Conservation (phyloP, 2,797 vertebrate species). For the Ispidina picta region DNA sequence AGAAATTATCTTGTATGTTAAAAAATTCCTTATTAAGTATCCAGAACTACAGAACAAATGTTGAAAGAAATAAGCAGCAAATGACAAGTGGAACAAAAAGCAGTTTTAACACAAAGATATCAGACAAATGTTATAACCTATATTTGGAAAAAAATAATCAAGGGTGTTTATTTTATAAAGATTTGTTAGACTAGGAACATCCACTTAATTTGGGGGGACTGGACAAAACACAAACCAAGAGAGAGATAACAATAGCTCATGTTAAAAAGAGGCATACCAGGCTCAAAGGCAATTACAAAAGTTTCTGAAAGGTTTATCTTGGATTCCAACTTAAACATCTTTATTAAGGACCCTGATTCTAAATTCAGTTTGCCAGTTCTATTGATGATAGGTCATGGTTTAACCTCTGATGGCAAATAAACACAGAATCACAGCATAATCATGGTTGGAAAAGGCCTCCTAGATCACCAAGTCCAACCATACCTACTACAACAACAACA, state of each 20-base stretch:
- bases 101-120: background rate
- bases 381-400: background rate
- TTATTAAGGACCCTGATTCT: background rate
- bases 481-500: too few relatives aligned
- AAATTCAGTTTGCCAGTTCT: background rate
- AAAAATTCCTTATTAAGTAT: constrained; percentile 5
- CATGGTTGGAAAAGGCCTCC: too few relatives aligned
- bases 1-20: background rate
- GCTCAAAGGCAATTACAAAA: background rate
- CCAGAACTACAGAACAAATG: constrained; percentile 31
- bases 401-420: too few relatives aligned
- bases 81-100: constrained; percentile 28
- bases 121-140: too few relatives aligned
- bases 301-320: background rate
- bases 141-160: background rate
- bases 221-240: background rate
- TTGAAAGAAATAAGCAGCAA: constrained; percentile 47
- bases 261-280: background rate
- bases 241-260: background rate
- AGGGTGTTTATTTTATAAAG: background rate
- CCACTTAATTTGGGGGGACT: background rate
- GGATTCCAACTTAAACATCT: background rate
- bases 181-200: constrained; percentile 12
- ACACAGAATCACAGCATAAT: too few relatives aligned
- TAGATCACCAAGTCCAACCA: too few relatives aligned